Evolutionary conservation across 2,113 vertebrate genomes (phyloP).

Genomic region (Stegastes partitus): DNA sequence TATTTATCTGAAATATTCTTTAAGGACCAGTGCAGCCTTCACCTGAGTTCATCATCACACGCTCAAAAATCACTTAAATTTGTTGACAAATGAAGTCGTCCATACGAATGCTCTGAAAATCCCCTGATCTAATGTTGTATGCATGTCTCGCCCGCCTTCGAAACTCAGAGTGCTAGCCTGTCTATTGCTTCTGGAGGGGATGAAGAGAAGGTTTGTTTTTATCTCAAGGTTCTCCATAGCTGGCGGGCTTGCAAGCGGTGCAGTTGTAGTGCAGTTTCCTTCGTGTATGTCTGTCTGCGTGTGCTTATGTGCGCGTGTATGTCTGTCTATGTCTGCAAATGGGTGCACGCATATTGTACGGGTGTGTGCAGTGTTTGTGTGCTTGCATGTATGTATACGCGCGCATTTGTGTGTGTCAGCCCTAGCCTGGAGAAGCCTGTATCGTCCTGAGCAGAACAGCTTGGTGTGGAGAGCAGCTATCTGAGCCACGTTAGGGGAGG

Average conservation of each 20-base stretch:
- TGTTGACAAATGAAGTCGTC: constrained; percentile 65
- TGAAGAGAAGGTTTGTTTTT: constrained; percentile 76
- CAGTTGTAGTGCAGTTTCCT: constrained; percentile 62
- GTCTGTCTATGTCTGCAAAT: background rate
- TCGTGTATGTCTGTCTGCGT: constrained; percentile 36
- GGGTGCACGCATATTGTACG: background rate
- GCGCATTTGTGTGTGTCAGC: constrained; percentile 52
- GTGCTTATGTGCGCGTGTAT: constrained; percentile 15
- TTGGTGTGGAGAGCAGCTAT: constrained; percentile 74
- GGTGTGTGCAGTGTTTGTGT: constrained; percentile 31
- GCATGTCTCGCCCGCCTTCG: constrained; percentile 52
- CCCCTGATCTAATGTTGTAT: constrained; percentile 64
- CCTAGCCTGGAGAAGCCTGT: constrained; percentile 64
- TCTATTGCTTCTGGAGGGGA: constrained; percentile 73
- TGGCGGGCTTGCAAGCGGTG: constrained; percentile 69
- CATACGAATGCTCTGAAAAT: constrained; percentile 43
- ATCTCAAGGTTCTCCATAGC: constrained; percentile 82
- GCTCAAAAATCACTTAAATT: constrained; percentile 58
- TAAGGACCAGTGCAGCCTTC: constrained; percentile 45
- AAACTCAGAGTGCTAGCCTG: constrained; percentile 59
- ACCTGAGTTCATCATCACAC: constrained; percentile 54
- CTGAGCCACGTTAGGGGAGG: constrained; percentile 70
- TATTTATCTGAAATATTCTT: constrained; percentile 27
- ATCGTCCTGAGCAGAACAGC: constrained; percentile 73
- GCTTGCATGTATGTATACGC: constrained; percentile 1